These are phyloP conservation scores for Gymnothorax javanicus DNA, from an alignment of 2,797 vertebrate species.

Conservation along the genomic window DNA sequence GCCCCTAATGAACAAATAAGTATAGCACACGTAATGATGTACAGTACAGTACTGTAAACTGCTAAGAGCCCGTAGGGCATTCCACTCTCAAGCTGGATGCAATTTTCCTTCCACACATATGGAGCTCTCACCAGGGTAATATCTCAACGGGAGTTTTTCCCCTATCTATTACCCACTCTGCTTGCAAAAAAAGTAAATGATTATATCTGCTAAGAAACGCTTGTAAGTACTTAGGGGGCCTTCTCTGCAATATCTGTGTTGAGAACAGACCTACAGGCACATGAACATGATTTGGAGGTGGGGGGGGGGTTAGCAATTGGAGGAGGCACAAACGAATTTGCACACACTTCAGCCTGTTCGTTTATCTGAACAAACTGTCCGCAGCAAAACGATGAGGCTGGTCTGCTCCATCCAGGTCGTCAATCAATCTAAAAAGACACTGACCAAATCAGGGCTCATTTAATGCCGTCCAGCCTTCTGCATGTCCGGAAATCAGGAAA, in stretches of 20 bases:
- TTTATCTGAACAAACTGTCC: neutral
- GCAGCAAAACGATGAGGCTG: neutral
- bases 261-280: neutral
- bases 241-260: too few relatives aligned
- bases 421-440: neutral
- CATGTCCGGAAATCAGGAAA: constrained; percentile 6
- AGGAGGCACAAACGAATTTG: neutral
- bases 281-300: neutral
- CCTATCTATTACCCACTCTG: too few relatives aligned
- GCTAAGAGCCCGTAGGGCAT: too few relatives aligned
- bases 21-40: neutral
- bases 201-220: too few relatives aligned
- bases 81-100: too few relatives aligned
- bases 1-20: neutral
- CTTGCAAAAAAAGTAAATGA: too few relatives aligned
- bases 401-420: neutral
- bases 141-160: too few relatives aligned
- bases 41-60: neutral
- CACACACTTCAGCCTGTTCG: neutral
- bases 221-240: too few relatives aligned
- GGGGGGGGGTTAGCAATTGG: neutral
- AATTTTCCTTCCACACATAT: too few relatives aligned
- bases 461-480: neutral
- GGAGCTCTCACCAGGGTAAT: too few relatives aligned
- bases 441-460: neutral